Base-by-base conservation (phyloP, 2,888 invertebrate species). In the Alitta virens region DNA sequence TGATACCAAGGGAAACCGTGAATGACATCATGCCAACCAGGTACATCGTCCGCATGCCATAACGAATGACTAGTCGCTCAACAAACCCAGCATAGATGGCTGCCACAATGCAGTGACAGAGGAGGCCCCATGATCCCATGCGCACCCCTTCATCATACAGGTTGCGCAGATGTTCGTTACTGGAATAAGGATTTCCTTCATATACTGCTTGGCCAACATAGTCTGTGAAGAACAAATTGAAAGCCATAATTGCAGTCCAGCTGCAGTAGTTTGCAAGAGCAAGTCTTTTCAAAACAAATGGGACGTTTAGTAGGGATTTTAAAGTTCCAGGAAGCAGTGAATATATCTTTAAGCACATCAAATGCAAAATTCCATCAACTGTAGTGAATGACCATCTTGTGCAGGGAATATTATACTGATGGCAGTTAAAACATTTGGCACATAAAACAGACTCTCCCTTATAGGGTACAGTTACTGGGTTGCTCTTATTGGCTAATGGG, bases 231-330 rank as follows among this genome's bases (percentile, higher is more conserved):
- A 95, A 96, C 12, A 97, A 85, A 0, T 95, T 95, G 80, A 96
- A 97, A 79, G 94, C 94, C 69, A 97, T 95, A 72, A 97, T 91
- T 0, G 95, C 93, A 91, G 95, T 95, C 96, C 96, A 97, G 79
- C 94, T 94, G 83, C 94, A 96, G 56, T 96, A 86, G 84, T 96
- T 95, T 25, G 96, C 96, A 62, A 94, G 79, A 73, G 95, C 95
- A 14, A 97, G 87, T 78, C 92, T 88, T 38, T 90, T 86, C 66
- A 97, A 85, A 0, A 94, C 94, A 50, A 72, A 84, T 0, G 97
- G 96, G 90, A 97, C 92, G 79, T 89, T 67, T 40, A 76, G 68
- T 42, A 79, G 62, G 27, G 72, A 63, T 26, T 72, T 66, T 21
- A 79, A 25, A 40, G 57, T 56, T 1, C 61, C 38, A 2, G 70